phyloP scores from a whole-genome alignment of 2,888 invertebrate species.

The Lucinisca nassula region DNA sequence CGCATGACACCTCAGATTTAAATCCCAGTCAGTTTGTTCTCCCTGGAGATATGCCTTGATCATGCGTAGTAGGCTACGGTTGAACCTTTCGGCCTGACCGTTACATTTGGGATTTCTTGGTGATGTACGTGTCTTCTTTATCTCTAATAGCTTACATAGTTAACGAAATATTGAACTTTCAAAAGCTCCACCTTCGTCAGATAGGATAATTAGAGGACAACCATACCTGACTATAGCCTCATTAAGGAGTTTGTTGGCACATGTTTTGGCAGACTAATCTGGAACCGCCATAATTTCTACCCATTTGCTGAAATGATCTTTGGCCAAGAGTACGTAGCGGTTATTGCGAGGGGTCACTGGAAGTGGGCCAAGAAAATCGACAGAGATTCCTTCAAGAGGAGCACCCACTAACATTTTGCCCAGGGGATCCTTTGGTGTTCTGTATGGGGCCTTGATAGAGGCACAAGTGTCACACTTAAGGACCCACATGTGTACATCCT shows the following conservation, averaged over 20 bases:
- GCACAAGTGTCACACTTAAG: constrained; percentile 7
- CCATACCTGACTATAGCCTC: constrained; percentile 58
- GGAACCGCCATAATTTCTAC: constrained; percentile 31
- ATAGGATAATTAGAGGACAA: constrained; percentile 41
- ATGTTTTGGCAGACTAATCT: constrained; percentile 29
- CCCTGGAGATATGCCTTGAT: constrained; percentile 48
- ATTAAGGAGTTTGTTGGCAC: constrained; percentile 32
- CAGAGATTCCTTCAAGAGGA: constrained; percentile 10
- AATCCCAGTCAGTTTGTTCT: constrained; percentile 64
- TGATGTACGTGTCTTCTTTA: constrained; percentile 35
- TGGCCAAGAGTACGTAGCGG: constrained; percentile 37
- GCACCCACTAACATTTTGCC: not conserved
- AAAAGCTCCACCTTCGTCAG: constrained; percentile 59
- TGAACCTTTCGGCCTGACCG: constrained; percentile 58
- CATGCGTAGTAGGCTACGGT: constrained; percentile 57
- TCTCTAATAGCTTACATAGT: constrained; percentile 31
- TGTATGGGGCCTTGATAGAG: not conserved
- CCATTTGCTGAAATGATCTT: constrained; percentile 42
- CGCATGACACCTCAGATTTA: no score
- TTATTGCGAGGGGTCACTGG: constrained; percentile 31
- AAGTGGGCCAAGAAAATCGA: constrained; percentile 32
- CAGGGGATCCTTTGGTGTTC: constrained; percentile 7
- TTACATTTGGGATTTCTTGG: constrained; percentile 30
- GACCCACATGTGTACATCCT: no score
- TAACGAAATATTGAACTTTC: constrained; percentile 47